These are phyloP conservation scores for Macquaria ambigua DNA, from an alignment of 2,113 vertebrate species.

Conservation along the genomic window DNA sequence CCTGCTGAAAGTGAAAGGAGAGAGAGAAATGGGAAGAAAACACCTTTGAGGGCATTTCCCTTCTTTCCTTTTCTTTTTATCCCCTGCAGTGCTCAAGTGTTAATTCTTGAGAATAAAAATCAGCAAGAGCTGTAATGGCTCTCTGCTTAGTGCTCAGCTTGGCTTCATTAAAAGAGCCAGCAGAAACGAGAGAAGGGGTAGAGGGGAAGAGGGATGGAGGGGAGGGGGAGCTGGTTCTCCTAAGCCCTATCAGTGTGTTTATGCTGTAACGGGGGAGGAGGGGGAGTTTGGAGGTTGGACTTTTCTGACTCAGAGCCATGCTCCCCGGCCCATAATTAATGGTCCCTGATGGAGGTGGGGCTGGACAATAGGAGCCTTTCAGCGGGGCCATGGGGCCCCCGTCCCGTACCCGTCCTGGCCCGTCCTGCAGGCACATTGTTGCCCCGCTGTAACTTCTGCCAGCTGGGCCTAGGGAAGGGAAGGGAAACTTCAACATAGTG, in stretches of 20 bases:
- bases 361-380: slow-evolving; percentile 95
- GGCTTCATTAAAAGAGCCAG: slow-evolving; percentile 70
- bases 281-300: slow-evolving; percentile 39
- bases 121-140: slow-evolving; percentile 48
- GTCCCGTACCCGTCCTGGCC: slow-evolving; percentile 81
- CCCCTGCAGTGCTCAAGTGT: slow-evolving; percentile 38
- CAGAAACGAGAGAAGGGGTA: slow-evolving; percentile 36
- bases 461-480: slow-evolving; percentile 93
- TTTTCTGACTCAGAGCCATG: slow-evolving; percentile 82
- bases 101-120: slow-evolving; percentile 29
- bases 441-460: slow-evolving; percentile 92
- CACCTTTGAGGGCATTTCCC: slow-evolving; percentile 23
- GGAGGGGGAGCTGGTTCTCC: slow-evolving; percentile 39
- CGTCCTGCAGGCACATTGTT: slow-evolving; percentile 92
- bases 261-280: slow-evolving; percentile 55
- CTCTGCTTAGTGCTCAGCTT: slow-evolving; percentile 52
- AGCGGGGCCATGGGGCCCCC: slow-evolving; percentile 80
- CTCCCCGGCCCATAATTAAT: slow-evolving; percentile 97
- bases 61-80: slow-evolving; percentile 28
- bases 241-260: slow-evolving; percentile 58
- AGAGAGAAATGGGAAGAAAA: slow-evolving; percentile 24
- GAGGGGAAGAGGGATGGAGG: slow-evolving; percentile 15
- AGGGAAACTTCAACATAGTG: slow-evolving; percentile 88
- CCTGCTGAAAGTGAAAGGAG: slow-evolving; percentile 16
- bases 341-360: slow-evolving; percentile 90